Percentiles rank a stretch among this genome's conserved stretches.
phyloP scores from a whole-genome alignment of 35 echinoderm and acorn worm genomes.

The Stichopus chloronotus region DNA sequence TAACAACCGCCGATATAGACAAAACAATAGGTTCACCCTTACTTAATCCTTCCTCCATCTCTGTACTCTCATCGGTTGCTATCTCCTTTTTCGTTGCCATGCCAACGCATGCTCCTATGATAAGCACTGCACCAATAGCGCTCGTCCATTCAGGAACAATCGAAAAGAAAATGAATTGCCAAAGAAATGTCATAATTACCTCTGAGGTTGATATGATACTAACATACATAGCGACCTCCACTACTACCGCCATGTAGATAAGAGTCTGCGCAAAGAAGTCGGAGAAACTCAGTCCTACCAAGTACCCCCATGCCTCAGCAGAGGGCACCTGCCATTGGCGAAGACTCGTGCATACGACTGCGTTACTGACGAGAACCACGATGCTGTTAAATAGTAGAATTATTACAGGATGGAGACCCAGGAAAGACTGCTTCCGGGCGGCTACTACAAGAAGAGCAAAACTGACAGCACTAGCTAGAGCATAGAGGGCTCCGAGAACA shows the following conservation, averaged over 20 bases:
- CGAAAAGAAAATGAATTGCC: constrained; percentile 7
- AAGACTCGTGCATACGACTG: constrained; percentile 12
- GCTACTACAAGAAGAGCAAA: not conserved
- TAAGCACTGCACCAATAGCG: constrained; percentile 13
- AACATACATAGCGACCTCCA: constrained; percentile 52
- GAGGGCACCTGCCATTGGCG: constrained; percentile 11
- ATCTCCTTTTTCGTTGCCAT: constrained; percentile 31
- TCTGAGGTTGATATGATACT: constrained; percentile 47
- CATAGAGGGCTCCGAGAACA: constrained; percentile 27
- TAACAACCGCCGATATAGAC: not conserved
- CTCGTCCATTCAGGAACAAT: constrained; percentile 39
- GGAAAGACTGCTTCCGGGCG: constrained; percentile 16
- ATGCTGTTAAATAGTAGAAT: constrained; percentile 34
- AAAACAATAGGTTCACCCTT: not conserved
- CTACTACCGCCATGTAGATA: constrained; percentile 32
- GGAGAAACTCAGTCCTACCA: not conserved
- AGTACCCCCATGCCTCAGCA: not conserved
- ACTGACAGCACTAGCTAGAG: constrained; percentile 33
- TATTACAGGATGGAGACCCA: constrained; percentile 47
- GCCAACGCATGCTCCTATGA: constrained; percentile 40
- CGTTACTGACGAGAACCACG: constrained; percentile 5
- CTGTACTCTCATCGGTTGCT: not conserved
- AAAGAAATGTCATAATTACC: constrained; percentile 40
- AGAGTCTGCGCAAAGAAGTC: constrained; percentile 16
- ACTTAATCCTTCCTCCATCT: not conserved